Evolutionary conservation across 2,888 invertebrate species (phyloP), one percentile per base, ranked within the genome.

Genomic region (Spilosoma lubricipeda): DNA sequence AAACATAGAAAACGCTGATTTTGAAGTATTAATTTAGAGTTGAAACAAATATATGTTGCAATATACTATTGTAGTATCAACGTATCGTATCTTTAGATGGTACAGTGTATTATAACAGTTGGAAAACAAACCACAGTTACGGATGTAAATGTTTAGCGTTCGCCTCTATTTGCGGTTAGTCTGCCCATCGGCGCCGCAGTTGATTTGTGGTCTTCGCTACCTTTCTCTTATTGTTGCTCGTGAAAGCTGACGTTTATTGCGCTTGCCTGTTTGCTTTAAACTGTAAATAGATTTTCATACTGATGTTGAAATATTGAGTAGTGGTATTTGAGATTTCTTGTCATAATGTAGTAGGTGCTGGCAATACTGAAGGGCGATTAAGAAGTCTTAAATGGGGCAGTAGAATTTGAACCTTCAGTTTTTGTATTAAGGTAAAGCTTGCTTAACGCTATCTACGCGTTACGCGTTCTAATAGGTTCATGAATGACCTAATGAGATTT

Each of bases 161-260:
- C 66, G 67, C 73, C 67, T 65, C 72, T 67, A 71, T 77, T 75
- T 70, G 66, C 69, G 69, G 74, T 70, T 77, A 64, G 69, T 56
- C 69, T 70, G 69, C 18, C 72, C 67, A 68, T 66, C 72, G 69
- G 65, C 76, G 78, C 73, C 20, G 75, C 77, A 78, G 77, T 80
- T 77, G 81, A 77, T 84, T 85, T 80, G 82, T 80, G 77, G 67
- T 77, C 70, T 79, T 75, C 85, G 23, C 59, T 71, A 64, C 30
- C 33, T 85, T 81, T 86, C 85, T 81, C 85, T 84, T 82, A 74
- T 81, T 80, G 80, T 82, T 75, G 73, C 76, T 81, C 75, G 86
- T 76, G 84, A 85, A 85, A 85, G 85, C 68, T 77, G 64, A 77
- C 80, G 76, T 82, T 73, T 77, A 75, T 73, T 77, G 72, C 73